phyloP scores from a whole-genome alignment of 2,113 vertebrate genomes.

The Gymnorhina tibicen region DNA sequence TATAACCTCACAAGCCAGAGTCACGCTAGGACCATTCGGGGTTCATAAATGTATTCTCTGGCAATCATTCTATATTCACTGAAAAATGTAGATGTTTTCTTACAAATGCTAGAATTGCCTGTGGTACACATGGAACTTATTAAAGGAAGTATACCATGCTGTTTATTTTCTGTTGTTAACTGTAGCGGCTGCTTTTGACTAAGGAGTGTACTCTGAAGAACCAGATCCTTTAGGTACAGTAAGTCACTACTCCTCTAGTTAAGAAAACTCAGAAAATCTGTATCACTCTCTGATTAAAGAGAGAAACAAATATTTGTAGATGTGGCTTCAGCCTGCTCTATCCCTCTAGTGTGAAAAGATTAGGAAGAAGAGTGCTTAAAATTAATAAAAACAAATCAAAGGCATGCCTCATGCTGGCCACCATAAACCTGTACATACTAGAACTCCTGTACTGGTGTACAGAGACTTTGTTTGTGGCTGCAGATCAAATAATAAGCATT shows the following conservation, averaged over 20 bases:
- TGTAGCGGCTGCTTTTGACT: background rate
- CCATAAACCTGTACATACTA: background rate
- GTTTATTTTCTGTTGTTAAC: background rate
- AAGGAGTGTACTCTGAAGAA: background rate
- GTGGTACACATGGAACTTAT: background rate
- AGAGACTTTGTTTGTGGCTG: background rate
- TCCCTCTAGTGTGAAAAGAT: background rate
- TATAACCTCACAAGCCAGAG: background rate
- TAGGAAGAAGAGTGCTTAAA: background rate
- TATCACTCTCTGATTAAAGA: background rate
- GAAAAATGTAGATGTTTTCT: background rate
- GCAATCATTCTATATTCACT: background rate
- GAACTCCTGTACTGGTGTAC: background rate
- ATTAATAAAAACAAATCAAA: background rate
- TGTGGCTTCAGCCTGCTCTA: background rate
- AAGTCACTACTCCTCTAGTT: background rate
- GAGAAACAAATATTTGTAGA: background rate
- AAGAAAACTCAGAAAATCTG: background rate
- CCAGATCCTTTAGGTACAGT: background rate
- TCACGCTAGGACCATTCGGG: background rate
- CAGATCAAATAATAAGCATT: background rate
- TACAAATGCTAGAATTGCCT: background rate
- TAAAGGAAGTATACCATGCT: background rate
- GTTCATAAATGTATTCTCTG: background rate
- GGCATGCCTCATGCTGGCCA: accelerated